phyloP scores from a whole-genome alignment of 2,797 vertebrate species.

The Chaenodraco wilsoni region DNA sequence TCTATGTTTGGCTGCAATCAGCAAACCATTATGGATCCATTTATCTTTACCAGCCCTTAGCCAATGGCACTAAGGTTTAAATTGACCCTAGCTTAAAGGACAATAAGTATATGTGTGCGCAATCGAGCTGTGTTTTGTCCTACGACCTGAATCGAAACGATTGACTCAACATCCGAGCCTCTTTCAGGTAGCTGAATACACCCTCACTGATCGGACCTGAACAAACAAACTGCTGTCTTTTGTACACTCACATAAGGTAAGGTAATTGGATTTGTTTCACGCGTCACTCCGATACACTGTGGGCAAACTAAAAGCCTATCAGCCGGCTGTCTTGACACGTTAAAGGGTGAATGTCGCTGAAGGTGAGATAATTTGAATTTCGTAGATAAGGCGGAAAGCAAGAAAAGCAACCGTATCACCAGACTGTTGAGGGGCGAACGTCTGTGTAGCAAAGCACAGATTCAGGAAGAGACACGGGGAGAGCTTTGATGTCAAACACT shows the following conservation, averaged over 20 bases:
- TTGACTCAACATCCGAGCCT: constrained; percentile 31
- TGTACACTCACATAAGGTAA: constrained; percentile 9
- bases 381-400: constrained; percentile 9
- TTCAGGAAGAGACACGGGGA: no score
- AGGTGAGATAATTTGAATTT: constrained; percentile 33
- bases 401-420: background rate
- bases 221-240: constrained; percentile 4
- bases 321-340: background rate
- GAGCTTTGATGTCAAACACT: no score
- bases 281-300: constrained; percentile 13
- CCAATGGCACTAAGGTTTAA: constrained; percentile 31
- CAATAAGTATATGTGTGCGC: constrained; percentile 31
- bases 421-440: no score
- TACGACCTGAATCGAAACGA: constrained; percentile 40
- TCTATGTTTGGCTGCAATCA: constrained; percentile 11
- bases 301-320: constrained; percentile 11
- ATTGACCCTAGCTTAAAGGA: constrained; percentile 65
- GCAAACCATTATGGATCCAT: background rate
- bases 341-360: background rate
- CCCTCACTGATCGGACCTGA: background rate
- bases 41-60: constrained; percentile 36
- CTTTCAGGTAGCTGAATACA: constrained; percentile 4
- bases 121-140: background rate
- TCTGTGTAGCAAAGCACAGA: no score
- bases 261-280: constrained; percentile 16